These are phyloP conservation scores for Prionchulus punctatus DNA, from an alignment of 2,888 invertebrate species.

Conservation along the genomic window DNA sequence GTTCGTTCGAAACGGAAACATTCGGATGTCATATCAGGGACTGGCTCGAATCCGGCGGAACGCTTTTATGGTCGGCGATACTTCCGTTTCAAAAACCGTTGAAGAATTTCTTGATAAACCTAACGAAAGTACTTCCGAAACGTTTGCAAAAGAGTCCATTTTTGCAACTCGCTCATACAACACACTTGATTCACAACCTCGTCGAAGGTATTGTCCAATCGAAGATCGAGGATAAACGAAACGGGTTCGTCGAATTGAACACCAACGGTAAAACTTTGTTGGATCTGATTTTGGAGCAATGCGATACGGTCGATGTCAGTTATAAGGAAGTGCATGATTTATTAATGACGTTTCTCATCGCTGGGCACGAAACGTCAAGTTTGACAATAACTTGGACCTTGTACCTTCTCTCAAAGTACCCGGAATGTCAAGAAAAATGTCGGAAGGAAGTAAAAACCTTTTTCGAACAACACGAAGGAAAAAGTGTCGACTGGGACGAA, in stretches of 20 bases:
- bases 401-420: not conserved
- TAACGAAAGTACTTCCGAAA: too few relatives aligned
- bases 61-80: too few relatives aligned
- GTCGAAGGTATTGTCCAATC: not conserved
- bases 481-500: not conserved
- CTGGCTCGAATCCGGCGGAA: too few relatives aligned
- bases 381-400: not conserved
- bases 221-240: not conserved
- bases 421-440: not conserved
- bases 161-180: too few relatives aligned
- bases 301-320: not conserved
- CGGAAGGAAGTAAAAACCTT: not conserved
- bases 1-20: too few relatives aligned
- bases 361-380: conserved; percentile 5
- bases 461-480: not conserved
- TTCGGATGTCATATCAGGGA: too few relatives aligned
- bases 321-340: not conserved
- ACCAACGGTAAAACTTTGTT: not conserved
- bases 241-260: not conserved
- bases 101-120: too few relatives aligned
- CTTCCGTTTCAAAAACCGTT: too few relatives aligned
- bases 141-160: too few relatives aligned
- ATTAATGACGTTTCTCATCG: conserved; percentile 4
- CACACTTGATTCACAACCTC: too few relatives aligned
- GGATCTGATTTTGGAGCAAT: not conserved